phyloP scores from a whole-genome alignment of 1,140 invertebrate species.

The Bombus terrestris region DNA sequence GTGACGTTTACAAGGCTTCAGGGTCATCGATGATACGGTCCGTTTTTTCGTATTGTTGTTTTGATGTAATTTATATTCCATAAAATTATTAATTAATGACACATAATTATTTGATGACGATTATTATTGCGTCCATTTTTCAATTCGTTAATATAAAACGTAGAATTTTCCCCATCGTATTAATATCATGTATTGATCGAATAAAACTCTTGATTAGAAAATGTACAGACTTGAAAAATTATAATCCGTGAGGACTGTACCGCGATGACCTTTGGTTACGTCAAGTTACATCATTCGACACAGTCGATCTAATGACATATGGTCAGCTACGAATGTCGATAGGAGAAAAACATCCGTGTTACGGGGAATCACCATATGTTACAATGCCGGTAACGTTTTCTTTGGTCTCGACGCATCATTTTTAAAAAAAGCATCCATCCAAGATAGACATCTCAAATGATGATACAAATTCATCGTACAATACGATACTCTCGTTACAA shows the following conservation, averaged over 20 bases:
- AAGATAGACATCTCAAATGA: too few species aligned
- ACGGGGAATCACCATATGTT: constrained; percentile 60
- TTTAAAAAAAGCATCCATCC: neutral
- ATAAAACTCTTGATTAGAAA: neutral
- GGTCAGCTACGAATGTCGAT: constrained; percentile 53
- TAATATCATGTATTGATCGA: neutral
- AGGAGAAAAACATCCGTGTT: constrained; percentile 19
- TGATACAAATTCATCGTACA: neutral
- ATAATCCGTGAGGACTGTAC: too few species aligned
- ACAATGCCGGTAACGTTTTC: constrained; percentile 12
- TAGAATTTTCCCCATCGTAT: neutral
- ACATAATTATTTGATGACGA: neutral
- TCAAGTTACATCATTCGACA: constrained; percentile 31
- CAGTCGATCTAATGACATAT: constrained; percentile 52
- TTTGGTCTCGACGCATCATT: constrained; percentile 1
- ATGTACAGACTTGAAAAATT: neutral
- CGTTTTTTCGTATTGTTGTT: neutral
- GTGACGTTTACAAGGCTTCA: constrained; percentile 18
- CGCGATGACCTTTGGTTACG: neutral
- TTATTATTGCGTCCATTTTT: neutral
- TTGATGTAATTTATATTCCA: neutral
- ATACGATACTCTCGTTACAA: neutral
- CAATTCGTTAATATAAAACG: neutral
- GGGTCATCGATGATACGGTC: neutral
- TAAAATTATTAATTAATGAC: neutral